A percentile compares a stretch with the other conserved stretches of the same genome.
Conservation (phyloP, 2,113 vertebrate species). For the Ptilonorhynchus violaceus region DNA sequence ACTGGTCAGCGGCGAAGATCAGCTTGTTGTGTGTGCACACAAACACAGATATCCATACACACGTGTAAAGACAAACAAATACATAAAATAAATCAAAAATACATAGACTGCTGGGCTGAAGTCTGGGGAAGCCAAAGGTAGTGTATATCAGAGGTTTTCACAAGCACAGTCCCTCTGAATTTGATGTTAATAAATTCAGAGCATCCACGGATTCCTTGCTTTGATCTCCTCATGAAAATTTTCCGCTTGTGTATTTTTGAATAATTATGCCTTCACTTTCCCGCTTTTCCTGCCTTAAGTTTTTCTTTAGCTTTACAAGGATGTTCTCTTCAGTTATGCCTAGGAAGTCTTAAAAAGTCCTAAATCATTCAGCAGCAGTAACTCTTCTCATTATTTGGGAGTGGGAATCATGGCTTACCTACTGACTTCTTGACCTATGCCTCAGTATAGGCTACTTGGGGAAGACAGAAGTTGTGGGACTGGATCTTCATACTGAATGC, state of each 20-base stretch:
- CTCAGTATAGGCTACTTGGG: background rate
- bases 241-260: background rate
- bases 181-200: background rate
- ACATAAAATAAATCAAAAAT: background rate
- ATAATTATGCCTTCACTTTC: background rate
- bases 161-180: background rate
- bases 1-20: background rate
- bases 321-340: background rate
- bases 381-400: background rate
- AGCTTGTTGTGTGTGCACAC: background rate
- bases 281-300: background rate
- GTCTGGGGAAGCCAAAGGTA: background rate
- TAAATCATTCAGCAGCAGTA: background rate
- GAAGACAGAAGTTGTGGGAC: background rate
- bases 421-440: background rate
- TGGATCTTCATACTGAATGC: background rate
- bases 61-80: accelerated
- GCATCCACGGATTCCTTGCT: background rate
- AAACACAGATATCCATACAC: background rate
- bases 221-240: background rate
- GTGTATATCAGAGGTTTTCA: background rate
- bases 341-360: background rate
- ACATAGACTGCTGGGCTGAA: background rate
- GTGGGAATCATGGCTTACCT: background rate
- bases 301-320: background rate